These are phyloP conservation scores for Calcarius ornatus DNA, from an alignment of 2,113 vertebrate species.

Conservation along the genomic window DNA sequence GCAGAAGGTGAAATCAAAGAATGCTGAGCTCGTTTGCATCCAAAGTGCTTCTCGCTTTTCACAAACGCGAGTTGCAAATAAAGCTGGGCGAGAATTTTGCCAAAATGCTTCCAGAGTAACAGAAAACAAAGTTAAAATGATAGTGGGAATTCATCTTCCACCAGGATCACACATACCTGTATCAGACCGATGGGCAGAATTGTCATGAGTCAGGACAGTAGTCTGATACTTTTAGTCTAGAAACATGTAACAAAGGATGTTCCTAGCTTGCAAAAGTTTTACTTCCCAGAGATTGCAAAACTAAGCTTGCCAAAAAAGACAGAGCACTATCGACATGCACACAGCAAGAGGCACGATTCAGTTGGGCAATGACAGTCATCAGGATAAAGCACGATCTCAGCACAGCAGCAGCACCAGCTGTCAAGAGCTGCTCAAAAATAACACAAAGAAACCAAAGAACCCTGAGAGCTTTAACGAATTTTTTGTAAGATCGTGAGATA, in stretches of 20 bases:
- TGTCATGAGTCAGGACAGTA: fast-evolving
- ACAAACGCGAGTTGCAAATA: neutral
- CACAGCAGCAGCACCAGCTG: neutral
- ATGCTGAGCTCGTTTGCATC: neutral
- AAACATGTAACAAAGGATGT: neutral
- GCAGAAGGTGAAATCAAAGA: conserved; percentile 22
- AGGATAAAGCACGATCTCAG: neutral
- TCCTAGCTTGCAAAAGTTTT: neutral
- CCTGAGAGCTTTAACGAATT: neutral
- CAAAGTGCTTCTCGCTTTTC: neutral
- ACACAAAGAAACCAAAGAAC: neutral
- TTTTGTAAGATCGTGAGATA: neutral
- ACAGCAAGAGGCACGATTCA: neutral
- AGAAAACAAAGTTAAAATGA: neutral
- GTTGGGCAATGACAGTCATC: neutral
- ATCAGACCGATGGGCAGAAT: fast-evolving
- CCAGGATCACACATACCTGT: neutral
- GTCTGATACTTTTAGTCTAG: neutral
- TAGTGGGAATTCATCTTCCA: neutral
- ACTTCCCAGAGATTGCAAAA: neutral
- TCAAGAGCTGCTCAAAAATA: neutral
- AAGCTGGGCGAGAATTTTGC: neutral
- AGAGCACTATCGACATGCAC: neutral
- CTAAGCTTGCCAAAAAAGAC: neutral
- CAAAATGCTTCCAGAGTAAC: neutral